These are phyloP conservation scores for Aplodontia rufa DNA, from an alignment of 2,113 vertebrate genomes.

Conservation along the genomic window DNA sequence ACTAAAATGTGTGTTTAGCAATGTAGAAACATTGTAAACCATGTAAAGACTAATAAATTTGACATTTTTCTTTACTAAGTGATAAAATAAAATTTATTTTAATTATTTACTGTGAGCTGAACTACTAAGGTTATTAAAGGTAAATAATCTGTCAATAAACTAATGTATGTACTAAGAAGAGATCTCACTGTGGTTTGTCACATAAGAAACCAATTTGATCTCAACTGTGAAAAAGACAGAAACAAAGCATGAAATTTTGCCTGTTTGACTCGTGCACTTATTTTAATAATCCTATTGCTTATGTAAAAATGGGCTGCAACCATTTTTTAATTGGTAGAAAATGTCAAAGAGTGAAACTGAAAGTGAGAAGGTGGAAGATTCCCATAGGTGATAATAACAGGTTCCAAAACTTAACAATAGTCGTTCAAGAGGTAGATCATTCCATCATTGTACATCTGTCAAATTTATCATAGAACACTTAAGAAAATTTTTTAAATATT, in stretches of 20 bases:
- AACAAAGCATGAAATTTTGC: no score
- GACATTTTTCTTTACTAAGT: conserved; percentile 4
- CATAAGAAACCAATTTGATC: neutral
- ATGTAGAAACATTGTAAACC: neutral
- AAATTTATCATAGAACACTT: neutral
- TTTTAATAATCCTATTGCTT: neutral
- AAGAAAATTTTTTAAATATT: neutral
- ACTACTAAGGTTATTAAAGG: neutral
- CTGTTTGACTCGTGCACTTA: neutral
- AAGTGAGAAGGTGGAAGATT: neutral
- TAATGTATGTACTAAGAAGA: neutral
- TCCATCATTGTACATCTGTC: neutral
- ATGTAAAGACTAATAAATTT: neutral
- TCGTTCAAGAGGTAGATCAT: neutral
- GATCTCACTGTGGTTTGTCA: neutral
- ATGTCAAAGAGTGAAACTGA: neutral
- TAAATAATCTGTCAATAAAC: neutral
- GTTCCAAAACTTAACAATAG: conserved; percentile 16
- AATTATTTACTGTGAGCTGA: neutral
- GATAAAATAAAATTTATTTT: conserved; percentile 17
- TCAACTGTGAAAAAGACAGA: neutral
- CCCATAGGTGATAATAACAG: neutral
- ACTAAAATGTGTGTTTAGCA: neutral
- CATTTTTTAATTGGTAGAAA: neutral
- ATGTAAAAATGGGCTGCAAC: neutral